Conservation (phyloP, 2,797 vertebrate genomes). For the Poeciliopsis presidionis region DNA sequence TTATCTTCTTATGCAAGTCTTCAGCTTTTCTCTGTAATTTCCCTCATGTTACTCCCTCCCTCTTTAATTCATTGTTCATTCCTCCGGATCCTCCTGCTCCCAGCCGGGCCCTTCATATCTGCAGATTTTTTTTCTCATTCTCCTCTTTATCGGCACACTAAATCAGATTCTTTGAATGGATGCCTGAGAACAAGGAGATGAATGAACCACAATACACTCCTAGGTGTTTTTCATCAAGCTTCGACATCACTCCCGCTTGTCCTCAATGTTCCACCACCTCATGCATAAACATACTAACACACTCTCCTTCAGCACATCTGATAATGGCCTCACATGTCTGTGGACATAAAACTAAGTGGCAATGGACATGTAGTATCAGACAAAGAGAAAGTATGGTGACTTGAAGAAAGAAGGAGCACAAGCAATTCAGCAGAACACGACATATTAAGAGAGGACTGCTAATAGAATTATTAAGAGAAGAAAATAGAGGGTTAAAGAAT, state of each 20-base stretch:
- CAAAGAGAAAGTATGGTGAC: neutral
- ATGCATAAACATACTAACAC: neutral
- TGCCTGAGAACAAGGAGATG: constrained; percentile 58
- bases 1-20: neutral
- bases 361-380: constrained; percentile 12
- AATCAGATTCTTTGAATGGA: constrained; percentile 62
- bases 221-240: constrained; percentile 55
- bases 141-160: constrained; percentile 45
- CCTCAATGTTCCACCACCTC: neutral
- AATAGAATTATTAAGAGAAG: neutral
- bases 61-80: constrained; percentile 7
- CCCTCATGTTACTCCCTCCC: neutral
- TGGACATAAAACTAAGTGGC: constrained; percentile 27
- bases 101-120: constrained; percentile 21
- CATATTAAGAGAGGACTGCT: neutral
- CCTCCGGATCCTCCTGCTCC: neutral
- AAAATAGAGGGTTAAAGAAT: neutral
- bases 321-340: constrained; percentile 26
- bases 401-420: neutral
- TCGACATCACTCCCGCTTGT: constrained; percentile 23
- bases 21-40: neutral
- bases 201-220: constrained; percentile 54
- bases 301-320: constrained; percentile 27
- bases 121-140: constrained; percentile 11
- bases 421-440: neutral